Evolutionary conservation across 2,888 invertebrate genomes (phyloP).

Genomic region (Invenusta paracnida): DNA sequence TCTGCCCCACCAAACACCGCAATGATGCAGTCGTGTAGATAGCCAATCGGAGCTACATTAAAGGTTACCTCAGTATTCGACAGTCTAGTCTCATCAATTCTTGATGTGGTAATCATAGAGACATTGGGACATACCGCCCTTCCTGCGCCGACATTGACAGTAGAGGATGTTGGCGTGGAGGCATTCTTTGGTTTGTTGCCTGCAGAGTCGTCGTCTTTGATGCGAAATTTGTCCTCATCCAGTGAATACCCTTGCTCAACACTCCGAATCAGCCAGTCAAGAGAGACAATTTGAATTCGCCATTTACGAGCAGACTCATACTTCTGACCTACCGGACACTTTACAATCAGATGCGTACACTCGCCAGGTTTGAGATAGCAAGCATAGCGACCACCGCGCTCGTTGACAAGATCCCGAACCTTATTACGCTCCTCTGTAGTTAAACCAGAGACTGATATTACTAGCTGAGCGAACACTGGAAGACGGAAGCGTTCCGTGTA

Average conservation of each 20-base stretch:
- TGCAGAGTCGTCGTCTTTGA: background rate
- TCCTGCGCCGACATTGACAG: background rate
- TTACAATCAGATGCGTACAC: constrained; percentile 62
- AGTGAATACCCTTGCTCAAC: constrained; percentile 53
- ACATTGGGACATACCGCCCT: background rate
- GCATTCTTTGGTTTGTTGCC: background rate
- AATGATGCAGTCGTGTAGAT: too few relatives aligned
- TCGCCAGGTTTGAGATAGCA: constrained; percentile 63
- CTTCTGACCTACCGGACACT: constrained; percentile 66
- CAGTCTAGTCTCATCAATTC: background rate
- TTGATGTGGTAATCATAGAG: background rate
- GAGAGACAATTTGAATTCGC: constrained; percentile 69
- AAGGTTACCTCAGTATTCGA: background rate
- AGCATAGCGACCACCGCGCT: constrained; percentile 68
- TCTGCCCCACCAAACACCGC: constrained; percentile 6
- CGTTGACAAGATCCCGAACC: constrained; percentile 65
- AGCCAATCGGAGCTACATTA: too few relatives aligned
- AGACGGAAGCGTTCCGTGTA: constrained; percentile 20
- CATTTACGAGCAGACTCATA: constrained; percentile 66
- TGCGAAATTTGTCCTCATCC: constrained; percentile 33
- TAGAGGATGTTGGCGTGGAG: background rate
- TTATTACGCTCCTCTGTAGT: background rate
- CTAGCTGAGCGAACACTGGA: constrained; percentile 34
- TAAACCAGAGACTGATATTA: constrained; percentile 33
- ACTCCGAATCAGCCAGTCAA: constrained; percentile 77